Evolutionary conservation across 2,888 invertebrate species (phyloP).

Genomic region (Eilema sororculum): DNA sequence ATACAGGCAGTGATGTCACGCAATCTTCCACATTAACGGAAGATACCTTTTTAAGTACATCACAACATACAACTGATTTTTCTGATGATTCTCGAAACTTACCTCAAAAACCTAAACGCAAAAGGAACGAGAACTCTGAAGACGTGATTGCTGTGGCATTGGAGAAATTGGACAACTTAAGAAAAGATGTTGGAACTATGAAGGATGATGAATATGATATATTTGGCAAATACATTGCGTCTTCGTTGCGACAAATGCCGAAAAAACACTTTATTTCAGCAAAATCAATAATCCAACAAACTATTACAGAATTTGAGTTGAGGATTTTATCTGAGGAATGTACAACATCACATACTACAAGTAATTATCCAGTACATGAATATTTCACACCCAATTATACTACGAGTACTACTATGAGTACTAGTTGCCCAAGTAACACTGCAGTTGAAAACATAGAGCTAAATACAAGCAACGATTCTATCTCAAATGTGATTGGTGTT

Average conservation of each 20-base stretch:
- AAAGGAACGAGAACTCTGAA: slow-evolving; percentile 28
- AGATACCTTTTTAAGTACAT: slow-evolving; percentile 24
- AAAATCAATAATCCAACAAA: slow-evolving; percentile 27
- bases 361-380: slow-evolving; percentile 30
- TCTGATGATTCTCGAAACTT: slow-evolving; percentile 28
- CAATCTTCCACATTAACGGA: slow-evolving; percentile 24
- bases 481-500: slow-evolving; percentile 31
- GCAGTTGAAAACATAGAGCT: slow-evolving; percentile 25
- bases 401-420: slow-evolving; percentile 26
- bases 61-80: slow-evolving; percentile 28
- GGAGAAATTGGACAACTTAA: slow-evolving; percentile 27
- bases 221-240: slow-evolving; percentile 28
- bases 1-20: slow-evolving; percentile 26
- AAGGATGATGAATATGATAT: slow-evolving; percentile 29
- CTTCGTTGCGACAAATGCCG: slow-evolving; percentile 27
- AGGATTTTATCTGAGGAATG: slow-evolving; percentile 23
- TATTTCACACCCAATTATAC: slow-evolving; percentile 30
- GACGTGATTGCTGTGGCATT: slow-evolving; percentile 25
- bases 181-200: slow-evolving; percentile 27
- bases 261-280: slow-evolving; percentile 28
- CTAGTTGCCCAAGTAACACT: slow-evolving; percentile 27
- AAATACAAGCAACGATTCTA: slow-evolving; percentile 24
- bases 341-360: slow-evolving; percentile 29
- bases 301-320: slow-evolving; percentile 26
- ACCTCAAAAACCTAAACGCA: slow-evolving; percentile 29